Base-by-base conservation (phyloP, 2,888 invertebrate species). In the Erebia ligea region DNA sequence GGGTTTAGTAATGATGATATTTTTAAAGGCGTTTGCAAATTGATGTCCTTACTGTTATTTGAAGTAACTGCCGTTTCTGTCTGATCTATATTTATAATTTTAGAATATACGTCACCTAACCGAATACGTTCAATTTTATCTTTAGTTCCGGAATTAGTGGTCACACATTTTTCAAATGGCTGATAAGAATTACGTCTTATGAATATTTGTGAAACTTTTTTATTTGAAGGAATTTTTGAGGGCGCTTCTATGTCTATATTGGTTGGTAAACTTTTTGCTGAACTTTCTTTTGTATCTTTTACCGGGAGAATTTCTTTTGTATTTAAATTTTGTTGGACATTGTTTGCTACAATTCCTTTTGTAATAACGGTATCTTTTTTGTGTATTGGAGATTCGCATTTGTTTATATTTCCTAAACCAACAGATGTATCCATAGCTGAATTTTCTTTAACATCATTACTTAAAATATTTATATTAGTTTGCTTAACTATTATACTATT, bases 1-100 rank as follows among this genome's bases (percentile, higher is more conserved):
- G 80, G 78, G 69, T 79, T 78, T 67, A 92, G 78, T 58, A 92
- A 78, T 1, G 91, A 87, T 11, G 92, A 92, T 80, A 92, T 88
- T 81, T 84, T 90, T 75, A 91, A 77, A 9, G 92, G 91, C 4
- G 82, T 86, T 70, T 87, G 80, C 58, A 84, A 76, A 72, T 77
- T 72, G 69, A 50, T 45, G 40, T 56, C 56, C 3, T 19, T 58
- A n/a, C 10, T 54, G 25, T 48, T 58, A 58, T 6, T 58, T 48
- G 48, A 25, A 25, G 9, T 67, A 9, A n/a, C 40, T n/a, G 2
- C 21, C 25, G 67, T 17, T 19, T 40, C 40, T 25, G n/a, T 10
- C 3, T 58, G 8, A 52, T 59, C 45, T 45, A 48, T 70, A 59
- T 63, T 61, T 17, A 66, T 45, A 40, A 40, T n/a, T 1, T 62